Conservation (phyloP, 2,113 vertebrate genomes). For the Toxostoma redivivum region DNA sequence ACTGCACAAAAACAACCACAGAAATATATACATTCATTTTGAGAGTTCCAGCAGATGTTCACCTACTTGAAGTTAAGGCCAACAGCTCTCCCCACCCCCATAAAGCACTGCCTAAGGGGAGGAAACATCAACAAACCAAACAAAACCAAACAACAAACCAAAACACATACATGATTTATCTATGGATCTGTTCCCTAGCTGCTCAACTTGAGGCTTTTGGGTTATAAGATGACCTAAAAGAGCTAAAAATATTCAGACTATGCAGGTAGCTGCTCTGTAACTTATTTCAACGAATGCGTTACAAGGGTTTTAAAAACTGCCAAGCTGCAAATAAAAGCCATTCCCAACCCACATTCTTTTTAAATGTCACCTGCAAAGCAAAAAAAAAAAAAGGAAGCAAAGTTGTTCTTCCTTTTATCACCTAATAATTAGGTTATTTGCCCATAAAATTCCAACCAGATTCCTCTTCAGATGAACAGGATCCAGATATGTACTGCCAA, state of each 20-base stretch:
- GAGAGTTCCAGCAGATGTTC: conserved; percentile 28
- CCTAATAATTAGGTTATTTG: background rate
- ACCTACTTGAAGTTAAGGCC: conserved; percentile 1
- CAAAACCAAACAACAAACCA: background rate
- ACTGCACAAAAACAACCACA: background rate
- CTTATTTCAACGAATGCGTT: background rate
- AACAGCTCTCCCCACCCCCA: background rate
- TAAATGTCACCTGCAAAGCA: background rate
- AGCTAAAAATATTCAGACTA: background rate
- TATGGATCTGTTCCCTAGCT: background rate
- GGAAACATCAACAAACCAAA: background rate
- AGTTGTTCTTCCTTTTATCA: background rate
- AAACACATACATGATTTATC: background rate
- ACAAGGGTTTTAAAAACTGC: background rate
- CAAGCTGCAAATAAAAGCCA: background rate
- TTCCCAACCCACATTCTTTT: fast-evolving
- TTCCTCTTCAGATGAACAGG: background rate
- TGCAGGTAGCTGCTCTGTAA: background rate
- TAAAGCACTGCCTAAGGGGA: background rate
- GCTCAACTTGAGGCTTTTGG: background rate
- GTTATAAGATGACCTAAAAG: background rate
- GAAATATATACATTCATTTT: conserved; percentile 10
- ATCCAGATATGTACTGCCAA: background rate
- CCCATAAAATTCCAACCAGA: background rate
- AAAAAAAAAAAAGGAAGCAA: background rate